Evolutionary conservation across 2,113 vertebrate species (phyloP).

Genomic region (Silurus meridionalis): DNA sequence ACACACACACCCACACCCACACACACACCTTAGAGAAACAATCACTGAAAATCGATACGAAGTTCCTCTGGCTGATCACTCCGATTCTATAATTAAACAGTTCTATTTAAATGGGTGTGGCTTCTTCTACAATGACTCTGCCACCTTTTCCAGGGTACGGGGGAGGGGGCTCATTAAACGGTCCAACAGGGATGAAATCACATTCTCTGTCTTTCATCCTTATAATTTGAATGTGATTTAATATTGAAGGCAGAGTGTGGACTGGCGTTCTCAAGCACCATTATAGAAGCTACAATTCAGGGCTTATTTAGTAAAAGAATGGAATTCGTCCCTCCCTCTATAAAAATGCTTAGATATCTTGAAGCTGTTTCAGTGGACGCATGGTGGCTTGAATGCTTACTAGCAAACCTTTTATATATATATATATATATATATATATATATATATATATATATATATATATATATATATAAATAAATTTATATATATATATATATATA

Average conservation of each 20-base stretch:
- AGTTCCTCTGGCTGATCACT: slow-evolving; percentile 3
- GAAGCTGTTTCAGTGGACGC: neutral
- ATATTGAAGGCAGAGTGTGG: neutral
- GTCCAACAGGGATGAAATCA: neutral
- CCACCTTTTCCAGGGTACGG: neutral
- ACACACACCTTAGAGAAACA: neutral
- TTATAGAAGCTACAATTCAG: neutral
- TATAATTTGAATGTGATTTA: neutral
- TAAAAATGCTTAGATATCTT: neutral
- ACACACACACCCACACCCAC: neutral
- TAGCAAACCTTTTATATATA: neutral
- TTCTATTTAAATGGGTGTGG: neutral
- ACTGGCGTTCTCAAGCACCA: neutral
- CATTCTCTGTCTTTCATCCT: neutral
- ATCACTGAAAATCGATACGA: neutral
- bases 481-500: too few species aligned
- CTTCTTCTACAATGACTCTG: neutral
- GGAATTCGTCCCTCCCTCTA: neutral
- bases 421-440: too few species aligned
- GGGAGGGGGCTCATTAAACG: neutral
- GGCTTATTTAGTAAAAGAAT: neutral
- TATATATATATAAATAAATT: too few species aligned
- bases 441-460: too few species aligned
- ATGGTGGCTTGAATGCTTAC: neutral
- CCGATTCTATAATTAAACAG: neutral